Evolutionary conservation across 2,113 vertebrate species (phyloP), one percentile per base, ranked within the genome.

Genomic region (Zapornia atra): DNA sequence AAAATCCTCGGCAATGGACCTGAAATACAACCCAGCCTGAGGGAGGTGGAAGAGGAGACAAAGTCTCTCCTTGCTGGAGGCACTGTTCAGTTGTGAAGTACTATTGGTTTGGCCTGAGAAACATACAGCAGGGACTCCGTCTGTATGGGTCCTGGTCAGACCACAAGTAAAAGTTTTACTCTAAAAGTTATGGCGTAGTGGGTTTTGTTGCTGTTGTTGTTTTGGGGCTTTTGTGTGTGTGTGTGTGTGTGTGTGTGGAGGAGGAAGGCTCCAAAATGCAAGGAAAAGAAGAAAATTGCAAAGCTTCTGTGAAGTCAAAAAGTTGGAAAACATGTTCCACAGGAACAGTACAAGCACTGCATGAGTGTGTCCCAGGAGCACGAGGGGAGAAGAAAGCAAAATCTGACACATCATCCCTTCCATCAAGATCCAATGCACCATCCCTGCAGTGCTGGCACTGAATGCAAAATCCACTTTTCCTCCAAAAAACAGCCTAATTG

Each of bases 401-500:
- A 73, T 9, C 7, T 73, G 53, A 75, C 53, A 24, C 44, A 73
- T 86, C 26, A 80, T 89, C 88, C 79, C 11, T 68, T 93, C 78
- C 78, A 86, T 90, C 88, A 92, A 90, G 51, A 76, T 40, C 54
- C 84, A 92, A 33, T 0, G 0, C n/a, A 36, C 48, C 2, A 2
- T 88, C 83, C 53, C 86, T 71, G 38, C 22, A 54, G 73, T 71
- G 44, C 38, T 3, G 0, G 64, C 73, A 87, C 71, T 64, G 63
- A 84, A 63, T 14, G 38, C 42, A 57, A 92, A 91, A 92, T 73
- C 46, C 63, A 73, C 53, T 97, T 93, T 82, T 89, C 56, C 64
- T 97, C 53, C 57, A 56, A 73, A 94, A 91, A 82, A 42, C 76
- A 87, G 75, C 69, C 81, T 94, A 91, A 93, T 46, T 90, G 86